phyloP scores from a whole-genome alignment of 2,113 vertebrate genomes.

The Hassar affinis region DNA sequence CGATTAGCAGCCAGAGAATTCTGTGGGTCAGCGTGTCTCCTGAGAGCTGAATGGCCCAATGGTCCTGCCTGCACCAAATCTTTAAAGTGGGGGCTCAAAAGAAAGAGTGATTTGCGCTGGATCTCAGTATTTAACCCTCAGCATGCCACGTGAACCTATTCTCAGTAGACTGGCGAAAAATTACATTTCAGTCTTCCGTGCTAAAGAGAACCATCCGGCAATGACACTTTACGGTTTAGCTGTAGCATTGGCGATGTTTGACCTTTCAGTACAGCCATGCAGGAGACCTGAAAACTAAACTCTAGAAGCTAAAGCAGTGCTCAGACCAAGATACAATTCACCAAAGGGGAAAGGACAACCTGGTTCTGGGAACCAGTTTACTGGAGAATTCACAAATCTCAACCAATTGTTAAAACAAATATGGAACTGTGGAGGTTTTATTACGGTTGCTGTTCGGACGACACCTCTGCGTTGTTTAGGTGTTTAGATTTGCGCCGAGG shows the following conservation, averaged over 20 bases:
- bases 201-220: neutral
- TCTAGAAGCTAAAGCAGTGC: neutral
- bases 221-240: neutral
- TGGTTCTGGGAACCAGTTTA: neutral
- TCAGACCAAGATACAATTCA: neutral
- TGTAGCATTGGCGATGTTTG: neutral
- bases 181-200: neutral
- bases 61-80: conserved; percentile 77
- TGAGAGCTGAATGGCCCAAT: conserved; percentile 56
- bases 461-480: neutral
- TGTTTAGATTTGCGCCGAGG: too few relatives aligned
- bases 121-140: neutral
- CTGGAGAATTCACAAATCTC: neutral
- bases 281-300: neutral
- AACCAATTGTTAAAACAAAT: neutral
- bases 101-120: neutral
- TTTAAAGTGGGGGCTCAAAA: conserved; percentile 57
- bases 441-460: neutral
- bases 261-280: neutral
- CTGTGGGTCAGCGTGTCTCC: conserved; percentile 41
- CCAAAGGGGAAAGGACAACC: neutral
- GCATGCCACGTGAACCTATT: neutral
- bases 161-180: neutral
- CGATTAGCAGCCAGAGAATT: conserved; percentile 48
- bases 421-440: neutral